Percentiles rank a stretch among this genome's conserved stretches.
phyloP scores from a whole-genome alignment of 2,797 vertebrate species.

The Eutrigla gurnardus region DNA sequence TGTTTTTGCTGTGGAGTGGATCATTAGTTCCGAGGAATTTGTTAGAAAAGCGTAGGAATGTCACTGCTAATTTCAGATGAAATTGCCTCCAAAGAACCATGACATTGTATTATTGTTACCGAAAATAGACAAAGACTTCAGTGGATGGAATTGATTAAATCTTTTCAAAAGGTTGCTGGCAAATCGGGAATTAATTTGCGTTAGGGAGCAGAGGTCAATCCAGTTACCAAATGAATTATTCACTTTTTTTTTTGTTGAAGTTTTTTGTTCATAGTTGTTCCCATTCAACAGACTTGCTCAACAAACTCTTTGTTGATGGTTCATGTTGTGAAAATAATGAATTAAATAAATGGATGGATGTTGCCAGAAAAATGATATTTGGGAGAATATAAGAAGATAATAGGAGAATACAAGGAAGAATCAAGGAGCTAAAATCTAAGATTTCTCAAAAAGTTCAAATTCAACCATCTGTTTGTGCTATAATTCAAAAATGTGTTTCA shows the following conservation, averaged over 20 bases:
- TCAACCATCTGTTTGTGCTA: not conserved
- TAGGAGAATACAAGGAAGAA: not conserved
- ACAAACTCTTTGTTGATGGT: not conserved
- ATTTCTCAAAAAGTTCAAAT: not conserved
- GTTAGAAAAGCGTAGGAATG: constrained; percentile 13
- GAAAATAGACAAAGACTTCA: constrained; percentile 24
- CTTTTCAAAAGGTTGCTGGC: not conserved
- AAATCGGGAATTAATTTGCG: not conserved
- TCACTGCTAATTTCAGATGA: not conserved
- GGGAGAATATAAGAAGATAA: not conserved
- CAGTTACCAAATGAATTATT: constrained; percentile 8
- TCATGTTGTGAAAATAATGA: not conserved
- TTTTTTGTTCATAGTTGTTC: not conserved
- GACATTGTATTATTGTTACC: constrained; percentile 8
- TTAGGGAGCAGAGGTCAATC: not conserved
- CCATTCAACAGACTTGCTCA: not conserved
- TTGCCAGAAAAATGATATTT: too few species aligned
- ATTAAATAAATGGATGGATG: not conserved
- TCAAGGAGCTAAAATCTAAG: not conserved
- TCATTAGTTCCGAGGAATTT: constrained; percentile 37
- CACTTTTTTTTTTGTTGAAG: not conserved
- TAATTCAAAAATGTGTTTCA: not conserved
- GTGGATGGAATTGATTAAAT: constrained; percentile 30
- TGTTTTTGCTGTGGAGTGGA: constrained; percentile 26
- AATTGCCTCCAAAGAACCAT: not conserved